These are phyloP conservation scores for Poeciliopsis prolifica DNA, from an alignment of 2,113 vertebrate species.

Conservation along the genomic window DNA sequence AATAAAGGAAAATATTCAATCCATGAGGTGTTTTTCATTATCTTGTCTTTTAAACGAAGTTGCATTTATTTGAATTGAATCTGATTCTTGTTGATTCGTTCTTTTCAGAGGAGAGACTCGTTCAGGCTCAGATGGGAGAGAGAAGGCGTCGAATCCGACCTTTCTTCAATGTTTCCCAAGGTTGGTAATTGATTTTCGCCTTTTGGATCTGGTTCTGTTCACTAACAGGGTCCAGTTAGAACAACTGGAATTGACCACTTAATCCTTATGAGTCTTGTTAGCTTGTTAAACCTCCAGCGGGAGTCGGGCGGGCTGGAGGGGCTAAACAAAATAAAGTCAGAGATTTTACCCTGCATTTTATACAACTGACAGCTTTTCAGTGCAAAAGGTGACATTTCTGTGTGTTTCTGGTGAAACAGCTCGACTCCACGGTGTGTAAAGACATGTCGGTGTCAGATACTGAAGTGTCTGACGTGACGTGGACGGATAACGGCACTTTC, in stretches of 20 bases:
- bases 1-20: too few relatives aligned
- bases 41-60: too few relatives aligned
- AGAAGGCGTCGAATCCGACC: slow-evolving; percentile 91
- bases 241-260: slow-evolving; percentile 8
- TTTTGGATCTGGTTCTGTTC: slow-evolving; percentile 14
- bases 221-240: not conserved
- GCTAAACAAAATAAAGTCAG: not conserved
- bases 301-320: too few relatives aligned
- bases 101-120: slow-evolving; percentile 85
- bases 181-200: slow-evolving; percentile 69
- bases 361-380: not conserved
- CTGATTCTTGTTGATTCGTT: slow-evolving; percentile 5
- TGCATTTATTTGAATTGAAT: not conserved
- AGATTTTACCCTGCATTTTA: not conserved
- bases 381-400: not conserved
- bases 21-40: too few relatives aligned
- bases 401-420: slow-evolving; percentile 67
- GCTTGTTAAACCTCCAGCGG: not conserved
- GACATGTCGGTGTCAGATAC: slow-evolving; percentile 95
- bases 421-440: slow-evolving; percentile 86
- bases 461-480: slow-evolving; percentile 91
- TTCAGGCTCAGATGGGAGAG: slow-evolving; percentile 83
- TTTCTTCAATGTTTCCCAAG: slow-evolving; percentile 96
- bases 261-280: slow-evolving; percentile 13
- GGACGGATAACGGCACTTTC: slow-evolving; percentile 97